phyloP scores from a whole-genome alignment of 1,140 invertebrate genomes.

The Bathynomus jamesi region DNA sequence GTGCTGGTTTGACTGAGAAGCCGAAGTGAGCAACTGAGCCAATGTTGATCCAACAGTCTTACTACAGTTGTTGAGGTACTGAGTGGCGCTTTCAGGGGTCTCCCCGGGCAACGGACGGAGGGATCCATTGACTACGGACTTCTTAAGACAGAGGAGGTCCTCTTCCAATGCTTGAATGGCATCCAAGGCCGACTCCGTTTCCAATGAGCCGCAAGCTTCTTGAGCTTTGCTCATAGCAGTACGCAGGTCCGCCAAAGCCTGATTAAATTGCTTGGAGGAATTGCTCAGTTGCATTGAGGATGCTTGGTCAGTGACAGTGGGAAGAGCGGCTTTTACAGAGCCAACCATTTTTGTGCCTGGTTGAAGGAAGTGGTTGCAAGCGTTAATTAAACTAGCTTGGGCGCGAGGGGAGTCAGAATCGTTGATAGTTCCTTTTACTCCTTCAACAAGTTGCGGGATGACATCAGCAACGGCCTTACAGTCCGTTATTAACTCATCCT shows the following conservation, averaged over 20 bases:
- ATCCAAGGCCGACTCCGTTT: constrained; percentile 72
- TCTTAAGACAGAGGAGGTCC: constrained; percentile 71
- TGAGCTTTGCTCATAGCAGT: constrained; percentile 72
- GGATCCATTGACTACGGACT: constrained; percentile 59
- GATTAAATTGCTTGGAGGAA: constrained; percentile 63
- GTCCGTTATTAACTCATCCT: constrained; percentile 67
- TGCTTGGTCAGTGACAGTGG: constrained; percentile 73
- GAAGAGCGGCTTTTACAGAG: constrained; percentile 68
- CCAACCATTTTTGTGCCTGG: constrained; percentile 52
- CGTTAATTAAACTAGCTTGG: constrained; percentile 74
- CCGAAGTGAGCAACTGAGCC: constrained; percentile 75
- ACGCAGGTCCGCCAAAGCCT: constrained; percentile 67
- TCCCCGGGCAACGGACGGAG: constrained; percentile 78
- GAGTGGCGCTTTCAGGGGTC: constrained; percentile 64
- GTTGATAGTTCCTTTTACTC: constrained; percentile 62
- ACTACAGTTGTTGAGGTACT: constrained; percentile 60
- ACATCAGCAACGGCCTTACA: constrained; percentile 67
- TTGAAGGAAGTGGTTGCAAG: constrained; percentile 75
- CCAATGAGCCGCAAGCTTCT: constrained; percentile 78
- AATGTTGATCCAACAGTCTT: constrained; percentile 58
- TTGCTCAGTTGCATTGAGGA: constrained; percentile 62
- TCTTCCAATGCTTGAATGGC: constrained; percentile 67
- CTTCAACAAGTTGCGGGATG: constrained; percentile 72
- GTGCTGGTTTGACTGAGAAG: constrained; percentile 71
- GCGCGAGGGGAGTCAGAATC: constrained; percentile 64